Conservation (phyloP, 2,888 invertebrate species). For the Himalopsyche kuldschensis region DNA sequence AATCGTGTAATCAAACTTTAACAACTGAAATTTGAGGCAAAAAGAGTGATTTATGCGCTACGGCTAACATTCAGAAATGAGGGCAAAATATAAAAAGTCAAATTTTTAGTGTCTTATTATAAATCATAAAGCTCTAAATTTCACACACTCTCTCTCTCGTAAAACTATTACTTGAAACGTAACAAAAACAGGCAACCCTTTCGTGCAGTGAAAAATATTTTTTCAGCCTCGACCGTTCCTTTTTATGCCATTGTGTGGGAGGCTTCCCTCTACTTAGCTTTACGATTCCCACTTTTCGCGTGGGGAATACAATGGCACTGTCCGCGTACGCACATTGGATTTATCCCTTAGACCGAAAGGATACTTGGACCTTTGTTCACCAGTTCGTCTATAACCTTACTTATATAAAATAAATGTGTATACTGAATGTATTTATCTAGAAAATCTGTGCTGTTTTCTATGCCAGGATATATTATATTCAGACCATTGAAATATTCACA, state of each 20-base stretch:
- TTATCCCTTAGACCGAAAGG: neutral
- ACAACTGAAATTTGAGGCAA: too few relatives aligned
- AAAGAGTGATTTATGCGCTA: too few relatives aligned
- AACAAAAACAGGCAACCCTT: neutral
- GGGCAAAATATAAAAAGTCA: neutral
- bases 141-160: neutral
- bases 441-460: too few relatives aligned
- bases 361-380: neutral
- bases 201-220: neutral
- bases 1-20: too few relatives aligned
- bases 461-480: too few relatives aligned
- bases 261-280: neutral
- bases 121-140: neutral
- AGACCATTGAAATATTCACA: too few relatives aligned
- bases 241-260: neutral
- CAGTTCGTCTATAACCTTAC: neutral
- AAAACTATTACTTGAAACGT: neutral
- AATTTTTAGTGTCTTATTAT: neutral
- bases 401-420: neutral
- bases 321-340: neutral
- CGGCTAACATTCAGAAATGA: neutral
- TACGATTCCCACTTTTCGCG: neutral
- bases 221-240: neutral
- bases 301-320: neutral
- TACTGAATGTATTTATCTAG: too few relatives aligned